phyloP scores from a whole-genome alignment of 2,797 vertebrate species.

The Odontamblyopus rebecca region DNA sequence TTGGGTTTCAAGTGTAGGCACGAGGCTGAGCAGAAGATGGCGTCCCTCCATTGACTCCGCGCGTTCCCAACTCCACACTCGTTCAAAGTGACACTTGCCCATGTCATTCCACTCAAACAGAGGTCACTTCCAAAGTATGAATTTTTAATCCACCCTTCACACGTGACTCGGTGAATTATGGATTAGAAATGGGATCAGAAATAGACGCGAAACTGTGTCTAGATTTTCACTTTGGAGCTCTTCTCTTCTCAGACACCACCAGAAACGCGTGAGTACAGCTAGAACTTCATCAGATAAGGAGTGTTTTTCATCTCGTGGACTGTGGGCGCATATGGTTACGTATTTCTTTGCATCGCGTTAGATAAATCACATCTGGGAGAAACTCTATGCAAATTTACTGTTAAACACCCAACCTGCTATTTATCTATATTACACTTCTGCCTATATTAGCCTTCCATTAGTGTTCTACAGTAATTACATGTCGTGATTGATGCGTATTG shows the following conservation, averaged over 20 bases:
- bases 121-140: slow-evolving; percentile 83
- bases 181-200: slow-evolving; percentile 86
- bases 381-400: slow-evolving; percentile 11
- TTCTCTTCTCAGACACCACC: slow-evolving; percentile 68
- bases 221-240: slow-evolving; percentile 85
- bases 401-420: slow-evolving; percentile 12
- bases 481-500: slow-evolving; percentile 9
- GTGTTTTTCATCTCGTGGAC: neutral
- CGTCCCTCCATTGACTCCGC: slow-evolving; percentile 63
- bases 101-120: slow-evolving; percentile 73
- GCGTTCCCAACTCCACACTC: slow-evolving; percentile 53
- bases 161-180: slow-evolving; percentile 97
- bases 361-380: neutral
- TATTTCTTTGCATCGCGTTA: neutral
- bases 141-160: slow-evolving; percentile 87
- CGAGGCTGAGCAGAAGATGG: slow-evolving; percentile 49
- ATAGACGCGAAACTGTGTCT: slow-evolving; percentile 85
- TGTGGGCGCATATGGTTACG: neutral
- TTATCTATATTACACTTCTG: slow-evolving; percentile 17
- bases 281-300: neutral
- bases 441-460: slow-evolving; percentile 18
- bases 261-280: slow-evolving; percentile 59
- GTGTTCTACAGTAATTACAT: slow-evolving; percentile 16
- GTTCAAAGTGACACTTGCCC: slow-evolving; percentile 61
- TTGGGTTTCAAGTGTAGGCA: slow-evolving; percentile 25